Base-by-base conservation (phyloP, 2,888 invertebrate species). In the Steromphala cineraria region DNA sequence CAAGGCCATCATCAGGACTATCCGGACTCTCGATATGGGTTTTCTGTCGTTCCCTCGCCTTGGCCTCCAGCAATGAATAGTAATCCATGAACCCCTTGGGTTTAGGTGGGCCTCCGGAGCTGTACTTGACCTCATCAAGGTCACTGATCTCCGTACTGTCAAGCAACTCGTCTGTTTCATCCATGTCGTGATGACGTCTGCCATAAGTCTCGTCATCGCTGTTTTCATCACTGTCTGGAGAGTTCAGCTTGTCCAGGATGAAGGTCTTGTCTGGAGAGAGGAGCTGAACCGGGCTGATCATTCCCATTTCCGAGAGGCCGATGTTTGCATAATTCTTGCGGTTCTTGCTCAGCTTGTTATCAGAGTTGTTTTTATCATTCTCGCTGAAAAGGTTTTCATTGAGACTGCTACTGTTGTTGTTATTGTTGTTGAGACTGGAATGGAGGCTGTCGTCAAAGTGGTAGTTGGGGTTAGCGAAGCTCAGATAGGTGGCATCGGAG, bases 391-490 rank as follows among this genome's bases (percentile, higher is more conserved):
- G 80, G 78, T 46, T 52, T 75, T 75, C 24, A 52, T 75, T 21
- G 13, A 67, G 75, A 24, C 53, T 79, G 24, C 84, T 79, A 53
- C 81, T 80, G 67, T 82, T 80, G 74, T 55, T 74, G 71, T 78
- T 53, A 52, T 81, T 79, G 81, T 88, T 75, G 83, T 85, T 80
- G 67, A 87, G 80, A 76, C 89, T 90, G 67, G 87, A 87, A 79
- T 87, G 87, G 53, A 87, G 83, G 52, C 88, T 86, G 74, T 90
- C 91, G 24, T 89, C 89, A 91, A 97, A 95, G 92, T 96, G 97
- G 94, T 97, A 97, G 94, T 97, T 97, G 36, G 97, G 97, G 94
- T 97, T 97, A 94, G 97, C 97, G 94, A 97, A 97, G 90, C 97
- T 97, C 92, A 92, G 87, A 81, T 97, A 90, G 13, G 89, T 95